These are phyloP conservation scores for Caranx melampygus DNA, from an alignment of 2,113 vertebrate species.

Conservation along the genomic window DNA sequence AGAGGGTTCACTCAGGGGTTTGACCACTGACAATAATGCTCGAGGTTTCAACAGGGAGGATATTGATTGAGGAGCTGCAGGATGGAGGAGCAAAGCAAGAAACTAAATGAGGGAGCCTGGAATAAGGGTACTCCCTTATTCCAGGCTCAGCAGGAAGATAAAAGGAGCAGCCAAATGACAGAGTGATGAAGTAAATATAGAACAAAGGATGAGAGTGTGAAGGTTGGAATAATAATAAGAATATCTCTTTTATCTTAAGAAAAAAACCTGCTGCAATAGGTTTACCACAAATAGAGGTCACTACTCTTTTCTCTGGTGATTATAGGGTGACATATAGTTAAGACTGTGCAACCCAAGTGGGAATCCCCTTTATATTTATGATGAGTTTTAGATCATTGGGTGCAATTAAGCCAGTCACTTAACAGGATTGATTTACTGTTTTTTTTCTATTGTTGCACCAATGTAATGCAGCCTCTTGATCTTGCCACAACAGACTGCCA, in stretches of 20 bases:
- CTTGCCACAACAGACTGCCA: too few species aligned
- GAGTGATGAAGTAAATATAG: background rate
- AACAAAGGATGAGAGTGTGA: constrained; percentile 23
- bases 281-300: background rate
- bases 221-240: constrained; percentile 5
- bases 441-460: background rate
- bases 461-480: background rate
- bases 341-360: background rate
- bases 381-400: background rate
- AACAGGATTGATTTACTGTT: background rate
- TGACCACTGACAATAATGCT: constrained; percentile 54
- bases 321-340: too few species aligned
- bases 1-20: constrained; percentile 42
- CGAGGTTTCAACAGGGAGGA: constrained; percentile 45
- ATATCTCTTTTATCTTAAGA: background rate
- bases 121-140: constrained; percentile 10
- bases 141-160: constrained; percentile 5
- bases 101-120: background rate
- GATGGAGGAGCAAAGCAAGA: constrained; percentile 12
- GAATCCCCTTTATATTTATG: background rate
- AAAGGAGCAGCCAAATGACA: constrained; percentile 14
- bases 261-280: background rate
- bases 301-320: too few species aligned
- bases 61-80: constrained; percentile 61
- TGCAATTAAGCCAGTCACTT: background rate